These are phyloP conservation scores for Bombycilla garrulus DNA, from an alignment of 2,113 vertebrate species.

Conservation along the genomic window DNA sequence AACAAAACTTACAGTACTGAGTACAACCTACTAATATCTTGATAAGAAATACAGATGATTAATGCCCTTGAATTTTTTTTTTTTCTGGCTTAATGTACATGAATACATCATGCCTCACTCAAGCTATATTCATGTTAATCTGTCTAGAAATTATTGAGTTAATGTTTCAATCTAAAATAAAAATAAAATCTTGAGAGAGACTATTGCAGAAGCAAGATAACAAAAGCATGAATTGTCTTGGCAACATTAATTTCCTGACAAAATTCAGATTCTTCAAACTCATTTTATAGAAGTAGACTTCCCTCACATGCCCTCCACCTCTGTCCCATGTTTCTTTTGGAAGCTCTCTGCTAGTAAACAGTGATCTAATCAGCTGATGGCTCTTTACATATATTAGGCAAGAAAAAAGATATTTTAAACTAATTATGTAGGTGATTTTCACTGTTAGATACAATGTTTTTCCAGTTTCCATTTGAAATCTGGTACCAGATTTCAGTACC, in stretches of 20 bases:
- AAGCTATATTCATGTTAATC: not conserved
- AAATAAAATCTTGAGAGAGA: not conserved
- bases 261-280: not conserved
- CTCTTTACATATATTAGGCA: not conserved
- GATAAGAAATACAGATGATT: not conserved
- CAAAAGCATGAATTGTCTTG: not conserved
- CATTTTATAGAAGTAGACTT: not conserved
- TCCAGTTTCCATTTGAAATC: not conserved
- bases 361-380: not conserved
- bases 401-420: not conserved
- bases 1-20: not conserved
- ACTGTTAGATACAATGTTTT: not conserved
- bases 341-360: not conserved
- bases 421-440: not conserved
- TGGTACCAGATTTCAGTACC: too few relatives aligned
- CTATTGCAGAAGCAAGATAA: not conserved
- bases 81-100: not conserved
- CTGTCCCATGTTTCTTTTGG: rapidly evolving
- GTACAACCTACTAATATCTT: not conserved
- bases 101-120: not conserved
- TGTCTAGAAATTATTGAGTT: not conserved
- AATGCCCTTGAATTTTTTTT: not conserved
- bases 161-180: not conserved
- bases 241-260: not conserved
- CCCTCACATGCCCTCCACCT: rapidly evolving